These are phyloP conservation scores for Temnothorax unifasciatus DNA, from an alignment of 2,888 invertebrate genomes.

Conservation along the genomic window DNA sequence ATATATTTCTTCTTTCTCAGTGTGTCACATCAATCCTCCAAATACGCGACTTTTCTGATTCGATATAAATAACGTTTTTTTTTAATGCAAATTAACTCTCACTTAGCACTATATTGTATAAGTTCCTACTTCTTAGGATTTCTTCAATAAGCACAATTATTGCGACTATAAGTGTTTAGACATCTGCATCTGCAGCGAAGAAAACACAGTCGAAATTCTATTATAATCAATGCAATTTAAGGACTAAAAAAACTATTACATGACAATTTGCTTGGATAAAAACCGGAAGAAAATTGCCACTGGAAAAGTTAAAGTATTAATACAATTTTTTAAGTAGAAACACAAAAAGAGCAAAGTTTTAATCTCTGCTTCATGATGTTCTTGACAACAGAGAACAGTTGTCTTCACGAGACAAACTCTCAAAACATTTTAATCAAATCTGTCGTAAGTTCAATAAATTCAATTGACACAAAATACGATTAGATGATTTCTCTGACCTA, in stretches of 20 bases:
- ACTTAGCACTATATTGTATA: background rate
- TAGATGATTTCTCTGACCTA: background rate
- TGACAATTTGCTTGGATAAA: background rate
- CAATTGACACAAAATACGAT: background rate
- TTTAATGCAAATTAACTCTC: background rate
- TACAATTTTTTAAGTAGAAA: background rate
- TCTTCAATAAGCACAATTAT: background rate
- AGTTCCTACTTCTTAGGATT: background rate
- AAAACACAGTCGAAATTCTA: background rate
- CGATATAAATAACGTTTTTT: background rate
- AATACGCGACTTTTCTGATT: background rate
- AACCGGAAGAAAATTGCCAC: background rate
- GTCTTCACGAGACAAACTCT: background rate
- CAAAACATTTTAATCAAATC: background rate
- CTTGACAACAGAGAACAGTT: background rate
- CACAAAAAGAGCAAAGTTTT: slow-evolving; percentile 1
- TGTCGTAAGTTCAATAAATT: background rate
- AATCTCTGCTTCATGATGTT: background rate
- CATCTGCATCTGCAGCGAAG: background rate
- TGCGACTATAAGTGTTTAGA: background rate
- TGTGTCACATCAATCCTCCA: background rate
- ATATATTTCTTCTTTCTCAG: background rate
- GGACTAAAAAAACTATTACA: background rate
- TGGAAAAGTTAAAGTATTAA: background rate
- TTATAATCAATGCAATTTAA: background rate